Evolutionary conservation across 2,113 vertebrate species (phyloP), one percentile per base, ranked within the genome.

Genomic region (Chionis minor): DNA sequence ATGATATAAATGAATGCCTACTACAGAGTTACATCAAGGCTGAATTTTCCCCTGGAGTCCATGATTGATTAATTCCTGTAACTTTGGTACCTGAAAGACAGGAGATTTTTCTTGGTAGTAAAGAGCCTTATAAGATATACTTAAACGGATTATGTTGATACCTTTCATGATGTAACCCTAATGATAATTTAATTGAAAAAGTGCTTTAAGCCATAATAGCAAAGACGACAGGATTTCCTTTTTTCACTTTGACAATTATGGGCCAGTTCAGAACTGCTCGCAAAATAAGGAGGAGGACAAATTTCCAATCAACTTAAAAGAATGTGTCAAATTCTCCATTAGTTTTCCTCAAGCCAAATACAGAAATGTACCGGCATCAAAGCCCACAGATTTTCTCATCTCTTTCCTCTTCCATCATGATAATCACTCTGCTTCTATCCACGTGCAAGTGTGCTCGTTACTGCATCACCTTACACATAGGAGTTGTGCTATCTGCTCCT

Each of bases 171-270:
- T 96, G 94, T 94, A 96, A 96, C 92, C 85, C 90, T 96, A 96
- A 97, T 96, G 94, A 96, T 96, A 95, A 96, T 93, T 96, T 97
- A 96, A 96, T 96, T 97, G 96, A 96, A 95, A 96, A 94, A 96
- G 65, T 81, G 94, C 96, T 96, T 95, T 96, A 96, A 96, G 94
- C 92, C 73, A 96, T 86, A 96, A 95, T 84, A 93, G 88, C 80
- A 90, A 86, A 94, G 88, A 95, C 19, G 56, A 86, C 56, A 93
- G 90, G 88, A 92, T 94, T 93, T 88, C 92, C 83, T 92, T 95
- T 94, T 94, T 96, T 94, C 92, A 88, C 92, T 92, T 96, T 88
- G 95, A 93, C 95, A 94, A 90, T 95, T 94, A 95, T 49, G 86
- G 90, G 86, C 80, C 90, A 88, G 92, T 92, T 93, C 94, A 95